A percentile compares a stretch with the other conserved stretches of the same genome.
Conservation (phyloP, 1,140 invertebrate genomes). For the Drosophila arizonae region DNA sequence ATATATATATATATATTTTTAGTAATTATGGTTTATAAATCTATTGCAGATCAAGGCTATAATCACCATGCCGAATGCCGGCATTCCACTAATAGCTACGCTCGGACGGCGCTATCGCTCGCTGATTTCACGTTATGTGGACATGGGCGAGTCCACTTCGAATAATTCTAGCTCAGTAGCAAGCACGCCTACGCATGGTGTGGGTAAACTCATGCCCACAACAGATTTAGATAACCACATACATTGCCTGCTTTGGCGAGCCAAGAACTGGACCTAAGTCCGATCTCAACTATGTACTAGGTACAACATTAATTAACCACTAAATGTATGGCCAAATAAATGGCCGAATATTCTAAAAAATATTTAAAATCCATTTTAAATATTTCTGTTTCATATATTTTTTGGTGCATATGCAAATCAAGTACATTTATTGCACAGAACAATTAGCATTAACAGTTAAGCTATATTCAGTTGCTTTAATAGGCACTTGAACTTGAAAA, state of each 20-base stretch:
- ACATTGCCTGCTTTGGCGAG: conserved; percentile 88
- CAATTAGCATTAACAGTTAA: neutral
- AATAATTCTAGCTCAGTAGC: conserved; percentile 33
- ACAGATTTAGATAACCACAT: conserved; percentile 85
- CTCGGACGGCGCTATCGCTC: conserved; percentile 93
- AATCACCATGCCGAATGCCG: conserved; percentile 73
- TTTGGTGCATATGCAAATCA: neutral
- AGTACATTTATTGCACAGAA: conserved; percentile 14
- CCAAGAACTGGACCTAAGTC: conserved; percentile 87
- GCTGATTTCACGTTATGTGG: conserved; percentile 88
- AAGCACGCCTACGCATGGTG: conserved; percentile 67
- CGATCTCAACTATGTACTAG: conserved; percentile 51
- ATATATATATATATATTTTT: neutral
- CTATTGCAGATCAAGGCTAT: conserved; percentile 81
- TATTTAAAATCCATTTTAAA: neutral
- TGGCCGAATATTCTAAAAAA: conserved; percentile 8
- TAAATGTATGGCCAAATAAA: neutral
- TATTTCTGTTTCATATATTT: neutral
- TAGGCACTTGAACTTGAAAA: neutral
- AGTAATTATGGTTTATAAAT: neutral
- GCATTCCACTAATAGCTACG: conserved; percentile 87
- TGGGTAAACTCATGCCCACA: conserved; percentile 55
- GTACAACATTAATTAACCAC: conserved; percentile 33
- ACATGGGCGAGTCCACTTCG: conserved; percentile 75
- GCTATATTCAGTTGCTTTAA: neutral